Base-by-base conservation (phyloP, 2,888 invertebrate species). In the Drosophila mercatorum region DNA sequence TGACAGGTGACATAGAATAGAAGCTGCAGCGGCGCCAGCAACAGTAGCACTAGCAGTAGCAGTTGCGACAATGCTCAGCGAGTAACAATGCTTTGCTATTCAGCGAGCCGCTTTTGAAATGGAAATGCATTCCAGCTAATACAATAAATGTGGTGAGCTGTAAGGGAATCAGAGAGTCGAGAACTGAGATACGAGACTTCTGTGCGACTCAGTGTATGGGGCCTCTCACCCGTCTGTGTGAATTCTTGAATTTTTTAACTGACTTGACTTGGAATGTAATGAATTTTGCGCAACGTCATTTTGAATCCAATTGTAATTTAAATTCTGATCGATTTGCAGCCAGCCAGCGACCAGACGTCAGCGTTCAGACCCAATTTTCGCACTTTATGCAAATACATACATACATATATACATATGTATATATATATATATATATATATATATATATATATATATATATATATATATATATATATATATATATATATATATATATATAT, bases 241-340 rank as follows among this genome's bases (percentile, higher is more conserved):
- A 80, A 65, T 78, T 78, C 72, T 77, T 83, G 77, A 72, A 71
- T 83, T 66, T 68, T 76, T 78, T 78, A 57, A 76, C 58, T 57
- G 66, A 85, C 67, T 75, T 59, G 49, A 68, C 49, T 76, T 60
- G 74, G 72, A 85, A 81, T 83, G 80, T 79, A 83, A 84, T 88
- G 64, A 77, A 88, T 83, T 86, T 85, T 77, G 86, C 68, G 72
- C 81, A 64, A 46, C 36, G 67, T 76, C 73, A 61, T 68, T 61
- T 40, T 53, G 49, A 66, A 62, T 62, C 36, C 14, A 64, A 60
- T 53, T 73, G 31, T 44, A 51, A 78, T 64, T 53, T 53, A n/a
- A n/a, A 53, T 40, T 53, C 65, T 56, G 72, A 82, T 82, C 77
- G 80, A 87, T 75, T 83, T 76, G 63, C 63, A 66, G 72, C 57